Base-by-base conservation (phyloP, 1,140 invertebrate species). In the Carposina sasakii region DNA sequence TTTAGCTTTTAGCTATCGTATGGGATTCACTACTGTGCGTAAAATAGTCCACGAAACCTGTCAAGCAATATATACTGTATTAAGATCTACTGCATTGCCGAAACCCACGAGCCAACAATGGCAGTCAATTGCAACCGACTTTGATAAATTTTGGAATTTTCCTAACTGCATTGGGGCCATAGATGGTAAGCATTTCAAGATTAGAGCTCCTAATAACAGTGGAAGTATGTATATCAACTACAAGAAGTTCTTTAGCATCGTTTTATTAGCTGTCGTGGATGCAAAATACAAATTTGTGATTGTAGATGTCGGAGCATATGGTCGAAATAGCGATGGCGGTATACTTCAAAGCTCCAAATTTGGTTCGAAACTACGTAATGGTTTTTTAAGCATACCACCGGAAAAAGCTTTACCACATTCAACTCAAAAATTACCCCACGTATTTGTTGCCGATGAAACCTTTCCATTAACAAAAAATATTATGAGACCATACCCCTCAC, bases 271-370 rank as follows among this genome's bases (percentile, higher is more conserved):
- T 5, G 24, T 28, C 17, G 31, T 13, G 4, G 31, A 33, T 33
- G 31, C 31, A 42, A 31, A 44, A 19, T 30, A 44, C 13, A 17
- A 22, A 44, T 81, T 78, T 43, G 26, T 59, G n/a, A 37, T 46
- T 22, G 43, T 77, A 26, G 72, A 83, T 60, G 56, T 84, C 20
- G 76, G 81, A 22, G 57, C 64, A 24, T 71, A 60, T 51, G 79
- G 75, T 10, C 63, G 53, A 34, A 50, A 62, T 46, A 58, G 66
- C 52, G 74, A 84, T 61, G 59, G 57, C 12, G 60, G 64, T 17
- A 57, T 75, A 36, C 84, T 84, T 16, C 19, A 24, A 15, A 59
- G 55, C 33, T 67, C 58, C 33, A 43, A 21, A 15, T 62, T 81
- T 17, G 60, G 63, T 17, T 64, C 53, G 61, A 17, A 24, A 31